Evolutionary conservation across 2,888 invertebrate genomes (phyloP).

Genomic region (Drosophila paranaensis): DNA sequence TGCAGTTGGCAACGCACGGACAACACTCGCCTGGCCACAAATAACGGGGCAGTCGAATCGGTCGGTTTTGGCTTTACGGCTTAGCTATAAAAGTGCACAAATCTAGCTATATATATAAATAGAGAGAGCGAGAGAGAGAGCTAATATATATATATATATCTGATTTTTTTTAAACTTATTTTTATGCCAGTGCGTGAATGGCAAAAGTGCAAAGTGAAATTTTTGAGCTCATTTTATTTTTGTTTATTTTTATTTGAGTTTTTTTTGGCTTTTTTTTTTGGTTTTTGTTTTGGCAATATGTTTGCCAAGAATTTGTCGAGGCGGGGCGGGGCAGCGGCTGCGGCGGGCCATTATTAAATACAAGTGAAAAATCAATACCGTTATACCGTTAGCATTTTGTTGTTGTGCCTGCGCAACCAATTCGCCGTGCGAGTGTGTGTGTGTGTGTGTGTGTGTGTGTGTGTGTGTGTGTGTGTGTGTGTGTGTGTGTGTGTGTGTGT

Average conservation of each 20-base stretch:
- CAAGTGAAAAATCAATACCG: conserved; percentile 59
- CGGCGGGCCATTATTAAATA: conserved; percentile 44
- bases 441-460: conserved; percentile 6
- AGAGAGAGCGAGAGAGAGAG: too few species aligned
- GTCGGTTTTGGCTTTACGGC: conserved; percentile 36
- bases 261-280: neutral
- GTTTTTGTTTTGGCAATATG: conserved; percentile 18
- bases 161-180: conserved; percentile 2
- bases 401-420: conserved; percentile 46
- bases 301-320: conserved; percentile 9
- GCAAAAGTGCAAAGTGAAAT: conserved; percentile 15
- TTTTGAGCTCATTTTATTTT: neutral
- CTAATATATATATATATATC: neutral
- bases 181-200: neutral
- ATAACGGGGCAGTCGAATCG: conserved; percentile 44
- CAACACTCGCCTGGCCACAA: conserved; percentile 28
- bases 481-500: too few species aligned
- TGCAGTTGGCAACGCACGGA: conserved; percentile 41
- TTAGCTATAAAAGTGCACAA: conserved; percentile 1
- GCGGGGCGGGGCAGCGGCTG: conserved; percentile 1
- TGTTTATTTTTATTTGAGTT: conserved; percentile 10
- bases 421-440: conserved; percentile 4
- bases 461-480: conserved; percentile 8
- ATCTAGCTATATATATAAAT: neutral
- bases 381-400: conserved; percentile 51